A percentile compares a stretch with the other conserved stretches of the same genome.
These are phyloP conservation scores for Tupiocoris notatus DNA, from an alignment of 2,888 invertebrate genomes.

Conservation along the genomic window DNA sequence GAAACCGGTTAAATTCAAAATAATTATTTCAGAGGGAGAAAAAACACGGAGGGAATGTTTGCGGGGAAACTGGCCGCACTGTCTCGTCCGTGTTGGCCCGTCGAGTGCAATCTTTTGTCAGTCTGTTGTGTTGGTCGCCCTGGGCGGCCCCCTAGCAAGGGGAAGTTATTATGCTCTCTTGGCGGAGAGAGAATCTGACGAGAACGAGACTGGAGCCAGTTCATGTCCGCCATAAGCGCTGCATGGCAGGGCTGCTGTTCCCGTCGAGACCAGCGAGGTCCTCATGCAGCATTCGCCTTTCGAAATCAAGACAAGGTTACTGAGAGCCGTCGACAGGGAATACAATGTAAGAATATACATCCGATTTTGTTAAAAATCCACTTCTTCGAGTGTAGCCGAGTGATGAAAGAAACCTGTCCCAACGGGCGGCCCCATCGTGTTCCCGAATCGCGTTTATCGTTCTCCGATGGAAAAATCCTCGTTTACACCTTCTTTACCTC, in stretches of 20 bases:
- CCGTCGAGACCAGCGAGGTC: slow-evolving; percentile 56
- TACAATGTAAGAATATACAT: slow-evolving; percentile 82
- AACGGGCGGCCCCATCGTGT: background rate
- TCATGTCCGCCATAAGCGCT: slow-evolving; percentile 58
- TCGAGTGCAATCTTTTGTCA: background rate
- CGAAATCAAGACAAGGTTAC: slow-evolving; percentile 93
- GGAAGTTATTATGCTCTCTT: slow-evolving; percentile 51
- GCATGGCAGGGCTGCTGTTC: slow-evolving; percentile 56
- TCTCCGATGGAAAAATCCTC: slow-evolving; percentile 5
- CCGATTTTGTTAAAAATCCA: background rate
- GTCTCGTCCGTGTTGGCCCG: background rate
- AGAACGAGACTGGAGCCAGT: slow-evolving; percentile 47
- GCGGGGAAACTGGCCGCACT: background rate
- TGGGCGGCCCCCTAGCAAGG: slow-evolving; percentile 4
- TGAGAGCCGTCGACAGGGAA: slow-evolving; percentile 93
- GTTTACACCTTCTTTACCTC: background rate
- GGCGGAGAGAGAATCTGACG: slow-evolving; percentile 51
- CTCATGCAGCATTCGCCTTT: slow-evolving; percentile 61
- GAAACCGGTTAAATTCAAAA: too few relatives aligned
- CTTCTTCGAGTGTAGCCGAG: background rate
- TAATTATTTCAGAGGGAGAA: too few relatives aligned
- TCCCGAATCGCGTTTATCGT: background rate
- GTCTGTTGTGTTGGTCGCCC: slow-evolving; percentile 31
- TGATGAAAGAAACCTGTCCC: background rate
- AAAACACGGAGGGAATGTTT: background rate